Evolutionary conservation across 2,888 invertebrate genomes (phyloP).

Genomic region (Nemotelus pantherinus): DNA sequence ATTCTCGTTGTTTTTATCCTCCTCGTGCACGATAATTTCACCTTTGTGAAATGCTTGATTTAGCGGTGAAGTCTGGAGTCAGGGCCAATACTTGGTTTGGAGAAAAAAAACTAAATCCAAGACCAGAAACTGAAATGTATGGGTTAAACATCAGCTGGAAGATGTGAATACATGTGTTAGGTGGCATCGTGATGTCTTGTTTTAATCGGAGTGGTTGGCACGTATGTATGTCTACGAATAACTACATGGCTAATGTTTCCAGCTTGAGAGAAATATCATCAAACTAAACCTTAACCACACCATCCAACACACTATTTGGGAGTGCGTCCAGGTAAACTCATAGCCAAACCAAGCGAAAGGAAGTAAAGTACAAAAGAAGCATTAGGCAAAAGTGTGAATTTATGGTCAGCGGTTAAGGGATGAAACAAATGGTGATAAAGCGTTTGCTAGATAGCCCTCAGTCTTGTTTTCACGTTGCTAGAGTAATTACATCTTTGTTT

Average conservation of each 20-base stretch:
- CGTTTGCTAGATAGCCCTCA: slow-evolving; percentile 49
- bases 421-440: slow-evolving; percentile 52
- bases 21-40: slow-evolving; percentile 44
- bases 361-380: slow-evolving; percentile 42
- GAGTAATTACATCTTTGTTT: slow-evolving; percentile 51
- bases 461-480: slow-evolving; percentile 45
- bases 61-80: slow-evolving; percentile 42
- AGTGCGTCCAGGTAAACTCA: slow-evolving; percentile 16
- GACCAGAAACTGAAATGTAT: no score
- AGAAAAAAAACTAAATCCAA: no score
- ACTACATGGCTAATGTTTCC: slow-evolving; percentile 27
- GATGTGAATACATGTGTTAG: background rate
- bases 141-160: background rate
- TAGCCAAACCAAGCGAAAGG: background rate
- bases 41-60: slow-evolving; percentile 50
- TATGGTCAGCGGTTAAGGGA: slow-evolving; percentile 50
- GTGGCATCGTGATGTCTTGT: background rate
- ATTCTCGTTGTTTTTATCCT: slow-evolving; percentile 45
- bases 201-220: background rate
- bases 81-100: background rate
- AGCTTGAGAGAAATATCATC: slow-evolving; percentile 15
- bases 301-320: background rate
- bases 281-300: no score
- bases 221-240: slow-evolving; percentile 4
- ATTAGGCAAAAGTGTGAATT: slow-evolving; percentile 51